Evolutionary conservation across 2,888 invertebrate genomes (phyloP).

Genomic region (Andrena flavipes): DNA sequence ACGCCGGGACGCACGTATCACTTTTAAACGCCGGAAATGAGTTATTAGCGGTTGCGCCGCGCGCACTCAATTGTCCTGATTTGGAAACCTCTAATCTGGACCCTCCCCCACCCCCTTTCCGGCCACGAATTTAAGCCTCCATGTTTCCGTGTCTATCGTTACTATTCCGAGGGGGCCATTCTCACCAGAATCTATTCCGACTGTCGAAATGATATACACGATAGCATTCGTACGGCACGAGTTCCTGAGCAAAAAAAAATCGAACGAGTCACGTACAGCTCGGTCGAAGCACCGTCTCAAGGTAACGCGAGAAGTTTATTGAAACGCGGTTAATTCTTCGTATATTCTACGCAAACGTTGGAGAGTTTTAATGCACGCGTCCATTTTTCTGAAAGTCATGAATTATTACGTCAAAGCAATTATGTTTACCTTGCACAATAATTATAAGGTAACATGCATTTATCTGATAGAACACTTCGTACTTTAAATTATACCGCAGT

Average conservation of each 20-base stretch:
- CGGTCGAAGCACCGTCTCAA: not conserved
- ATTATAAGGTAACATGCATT: no score
- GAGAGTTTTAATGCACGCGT: no score
- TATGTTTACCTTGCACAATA: no score
- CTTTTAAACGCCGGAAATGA: constrained; percentile 74
- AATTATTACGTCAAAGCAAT: no score
- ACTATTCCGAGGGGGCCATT: constrained; percentile 30
- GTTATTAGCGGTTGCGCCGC: constrained; percentile 71
- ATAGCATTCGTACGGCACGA: not conserved
- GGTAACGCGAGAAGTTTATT: not conserved
- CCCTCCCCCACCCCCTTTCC: constrained; percentile 51
- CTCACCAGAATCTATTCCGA: constrained; percentile 42
- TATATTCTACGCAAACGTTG: no score
- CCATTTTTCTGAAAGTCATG: no score
- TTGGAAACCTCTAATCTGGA: constrained; percentile 71
- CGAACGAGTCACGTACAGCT: not conserved
- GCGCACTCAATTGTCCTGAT: constrained; percentile 74
- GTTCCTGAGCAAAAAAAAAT: not conserved
- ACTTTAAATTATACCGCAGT: no score
- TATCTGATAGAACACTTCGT: no score
- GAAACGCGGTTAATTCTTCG: not conserved
- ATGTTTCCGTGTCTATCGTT: constrained; percentile 44
- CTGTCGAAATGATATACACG: constrained; percentile 20
- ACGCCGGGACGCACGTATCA: constrained; percentile 65
- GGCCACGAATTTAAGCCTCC: constrained; percentile 59